phyloP scores from a whole-genome alignment of 1,140 invertebrate species.

The Trinorchestia longiramus region DNA sequence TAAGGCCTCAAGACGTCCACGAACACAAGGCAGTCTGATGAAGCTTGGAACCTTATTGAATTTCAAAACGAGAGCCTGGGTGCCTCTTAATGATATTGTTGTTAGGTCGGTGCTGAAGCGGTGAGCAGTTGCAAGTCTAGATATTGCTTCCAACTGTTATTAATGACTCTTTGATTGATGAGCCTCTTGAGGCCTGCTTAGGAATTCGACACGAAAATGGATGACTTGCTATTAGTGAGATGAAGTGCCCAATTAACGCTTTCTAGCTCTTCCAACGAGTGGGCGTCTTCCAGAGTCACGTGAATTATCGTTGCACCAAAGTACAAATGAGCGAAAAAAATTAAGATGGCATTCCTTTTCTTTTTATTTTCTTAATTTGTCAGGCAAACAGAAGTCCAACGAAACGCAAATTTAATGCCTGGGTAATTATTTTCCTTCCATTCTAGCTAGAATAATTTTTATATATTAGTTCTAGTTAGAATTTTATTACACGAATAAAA shows the following conservation, averaged over 20 bases:
- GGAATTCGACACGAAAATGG: constrained; percentile 47
- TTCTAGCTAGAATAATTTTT: background rate
- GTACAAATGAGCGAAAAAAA: background rate
- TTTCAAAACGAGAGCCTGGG: constrained; percentile 5
- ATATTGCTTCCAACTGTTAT: constrained; percentile 52
- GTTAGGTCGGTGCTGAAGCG: constrained; percentile 29
- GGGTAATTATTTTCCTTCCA: background rate
- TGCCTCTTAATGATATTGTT: constrained; percentile 45
- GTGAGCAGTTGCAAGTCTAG: constrained; percentile 37
- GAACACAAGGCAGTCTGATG: constrained; percentile 40
- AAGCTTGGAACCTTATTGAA: constrained; percentile 52
- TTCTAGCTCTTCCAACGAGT: constrained; percentile 13
- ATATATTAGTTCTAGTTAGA: no score
- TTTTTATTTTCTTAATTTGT: background rate
- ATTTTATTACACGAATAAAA: no score
- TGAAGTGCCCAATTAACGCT: constrained; percentile 48
- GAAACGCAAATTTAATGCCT: background rate
- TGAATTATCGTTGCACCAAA: background rate
- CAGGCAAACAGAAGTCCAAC: no score
- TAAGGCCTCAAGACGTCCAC: constrained; percentile 1
- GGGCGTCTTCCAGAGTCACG: background rate
- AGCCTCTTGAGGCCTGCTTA: constrained; percentile 43
- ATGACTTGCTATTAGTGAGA: constrained; percentile 53
- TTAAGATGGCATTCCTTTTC: background rate
- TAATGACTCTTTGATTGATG: constrained; percentile 54